Conservation (phyloP, 1,140 invertebrate genomes). For the Microvelia longipes region DNA sequence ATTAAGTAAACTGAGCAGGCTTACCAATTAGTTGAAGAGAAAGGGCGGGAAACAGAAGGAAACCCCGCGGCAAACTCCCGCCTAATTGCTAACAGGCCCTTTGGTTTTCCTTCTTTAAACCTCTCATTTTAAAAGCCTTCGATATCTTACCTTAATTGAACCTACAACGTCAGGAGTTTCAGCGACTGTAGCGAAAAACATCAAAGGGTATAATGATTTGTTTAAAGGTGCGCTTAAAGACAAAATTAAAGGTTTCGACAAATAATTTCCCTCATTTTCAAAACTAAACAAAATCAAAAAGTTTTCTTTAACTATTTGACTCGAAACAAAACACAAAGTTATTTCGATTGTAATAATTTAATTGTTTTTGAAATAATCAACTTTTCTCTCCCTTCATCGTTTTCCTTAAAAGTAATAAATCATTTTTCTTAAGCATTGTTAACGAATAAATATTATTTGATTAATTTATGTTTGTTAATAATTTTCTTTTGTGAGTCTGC, state of each 20-base stretch:
- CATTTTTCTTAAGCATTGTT: too few relatives aligned
- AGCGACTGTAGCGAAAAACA: neutral
- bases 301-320: neutral
- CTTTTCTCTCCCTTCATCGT: too few relatives aligned
- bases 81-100: neutral
- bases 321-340: neutral
- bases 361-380: too few relatives aligned
- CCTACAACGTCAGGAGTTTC: neutral
- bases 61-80: neutral
- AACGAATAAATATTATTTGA: too few relatives aligned
- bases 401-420: too few relatives aligned
- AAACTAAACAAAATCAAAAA: neutral
- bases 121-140: neutral
- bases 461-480: too few relatives aligned
- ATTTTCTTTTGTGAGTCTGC: too few relatives aligned
- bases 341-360: neutral
- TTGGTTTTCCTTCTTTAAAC: neutral
- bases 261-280: too few relatives aligned
- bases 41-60: neutral
- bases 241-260: too few relatives aligned
- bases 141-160: neutral
- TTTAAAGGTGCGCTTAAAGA: too few relatives aligned
- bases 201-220: too few relatives aligned
- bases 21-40: neutral
- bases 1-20: conserved; percentile 3